Evolutionary conservation across 2,888 invertebrate genomes (phyloP), one percentile per base, ranked within the genome.

Genomic region (Phania funesta): DNA sequence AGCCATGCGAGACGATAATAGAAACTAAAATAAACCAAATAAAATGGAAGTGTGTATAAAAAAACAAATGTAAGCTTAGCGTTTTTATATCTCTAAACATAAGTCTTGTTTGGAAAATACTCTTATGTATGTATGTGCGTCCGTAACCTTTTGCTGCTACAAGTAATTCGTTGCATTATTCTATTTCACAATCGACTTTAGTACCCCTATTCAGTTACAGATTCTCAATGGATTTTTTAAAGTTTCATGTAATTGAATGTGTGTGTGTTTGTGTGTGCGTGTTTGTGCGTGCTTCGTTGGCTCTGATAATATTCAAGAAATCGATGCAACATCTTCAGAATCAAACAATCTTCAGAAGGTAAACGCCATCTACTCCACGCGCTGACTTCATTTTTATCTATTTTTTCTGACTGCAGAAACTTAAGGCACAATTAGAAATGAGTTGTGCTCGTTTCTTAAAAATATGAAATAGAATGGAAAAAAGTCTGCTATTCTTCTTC

Each of bases 61-160:
- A 74, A 29, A 41, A 60, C 20, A 58, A 58, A 50, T 67, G 50
- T 18, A 50, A 50, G 38, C 35, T 44, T 35, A 56, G 54, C 44
- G 24, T 56, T 56, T 8, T 52, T 50, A 11, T 74, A 56, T 65
- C 35, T 46, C 18, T 54, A 64, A 26, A 64, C 50, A 64, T 22
- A 64, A 62, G 64, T 73, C 62, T 73, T 22, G 32, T 73, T 60
- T 54, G n/a, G n/a, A n/a, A n/a, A n/a, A n/a, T n/a, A n/a, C n/a
- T n/a, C n/a, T n/a, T n/a, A n/a, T n/a, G 29, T 18, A 35, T 9
- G 41, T 32, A 35, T 16, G 54, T 35, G 29, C n/a, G 35, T n/a
- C n/a, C 26, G 22, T 50, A 29, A 50, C n/a, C n/a, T n/a, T n/a
- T n/a, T n/a, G n/a, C n/a, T n/a, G n/a, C n/a, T n/a, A n/a, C n/a